Evolutionary conservation across 2,797 vertebrate genomes (phyloP).

Genomic region (Podargus strigoides): DNA sequence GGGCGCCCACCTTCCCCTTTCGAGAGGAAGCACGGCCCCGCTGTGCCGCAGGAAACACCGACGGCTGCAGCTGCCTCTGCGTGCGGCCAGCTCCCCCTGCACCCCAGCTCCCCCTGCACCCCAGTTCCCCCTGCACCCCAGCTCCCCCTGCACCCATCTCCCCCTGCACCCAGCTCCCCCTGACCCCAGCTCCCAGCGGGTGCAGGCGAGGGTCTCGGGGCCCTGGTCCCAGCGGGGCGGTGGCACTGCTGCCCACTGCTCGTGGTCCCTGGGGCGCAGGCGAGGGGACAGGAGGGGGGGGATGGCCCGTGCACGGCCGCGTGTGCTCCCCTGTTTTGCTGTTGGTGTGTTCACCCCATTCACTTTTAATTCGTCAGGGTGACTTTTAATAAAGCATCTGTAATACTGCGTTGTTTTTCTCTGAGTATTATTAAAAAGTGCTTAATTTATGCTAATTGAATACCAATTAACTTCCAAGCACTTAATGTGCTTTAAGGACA

Average conservation of each 20-base stretch:
- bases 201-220: neutral
- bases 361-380: neutral
- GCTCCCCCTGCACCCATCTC: neutral
- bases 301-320: accelerated
- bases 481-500: slow-evolving; percentile 38
- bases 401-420: slow-evolving; percentile 3
- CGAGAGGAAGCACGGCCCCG: neutral
- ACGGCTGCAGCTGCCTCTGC: neutral
- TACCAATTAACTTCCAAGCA: slow-evolving; percentile 48
- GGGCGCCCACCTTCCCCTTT: neutral
- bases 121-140: accelerated
- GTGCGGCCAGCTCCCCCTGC: accelerated
- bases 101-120: neutral
- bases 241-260: accelerated
- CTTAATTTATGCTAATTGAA: slow-evolving; percentile 59
- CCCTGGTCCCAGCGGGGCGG: accelerated
- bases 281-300: neutral
- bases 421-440: slow-evolving; percentile 18
- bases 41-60: neutral
- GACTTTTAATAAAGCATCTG: slow-evolving; percentile 29
- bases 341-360: neutral
- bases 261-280: accelerated
- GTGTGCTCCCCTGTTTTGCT: neutral
- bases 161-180: neutral
- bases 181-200: neutral